Evolutionary conservation across 1,140 invertebrate genomes (phyloP), one percentile per base, ranked within the genome.

Genomic region (Drosophila kanapiae): DNA sequence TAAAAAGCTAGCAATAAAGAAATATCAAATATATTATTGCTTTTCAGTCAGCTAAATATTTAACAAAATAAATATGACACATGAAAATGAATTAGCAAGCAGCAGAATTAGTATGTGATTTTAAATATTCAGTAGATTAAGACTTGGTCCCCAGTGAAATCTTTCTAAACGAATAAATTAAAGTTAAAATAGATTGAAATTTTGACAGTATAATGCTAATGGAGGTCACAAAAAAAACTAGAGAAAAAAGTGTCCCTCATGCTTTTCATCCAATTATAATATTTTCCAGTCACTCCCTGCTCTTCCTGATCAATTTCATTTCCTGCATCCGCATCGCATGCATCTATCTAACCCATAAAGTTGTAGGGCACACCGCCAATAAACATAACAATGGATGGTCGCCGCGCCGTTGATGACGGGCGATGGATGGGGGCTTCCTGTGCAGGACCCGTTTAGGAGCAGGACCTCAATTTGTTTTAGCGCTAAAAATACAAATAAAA

Each of bases 401-500:
- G 43, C 9, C 37, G 40, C n/a, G 11, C 31, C 23, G 42, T 13
- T 16, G 18, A 29, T 38, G 45, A 29, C 31, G 40, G 27, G 45
- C 35, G 35, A 49, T 27, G 29, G 70, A 56, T 42, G 33, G 37
- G 42, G 70, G 23, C 61, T 35, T 47, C 31, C 42, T 40, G 53
- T 47, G 42, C 14, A 71, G 70, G 70, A 74, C 68, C 40, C 60
- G 60, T 31, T 59, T 61, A 68, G 58, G 68, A 65, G 74, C 69
- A 64, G 78, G 77, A 70, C 85, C 85, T 81, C 85, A 90, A 90
- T 88, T 90, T 90, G 85, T 88, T 88, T 88, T 78, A 88, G 74
- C 80, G 84, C 84, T 88, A 85, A 88, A 88, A 88, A 88, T 72
- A 88, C 85, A 88, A 88, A 88, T 88, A 90, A 88, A 88, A 84